A percentile compares a stretch with the other conserved stretches of the same genome.
These are phyloP conservation scores for Thamnaconus septentrionalis DNA, from an alignment of 2,113 vertebrate species.

Conservation along the genomic window DNA sequence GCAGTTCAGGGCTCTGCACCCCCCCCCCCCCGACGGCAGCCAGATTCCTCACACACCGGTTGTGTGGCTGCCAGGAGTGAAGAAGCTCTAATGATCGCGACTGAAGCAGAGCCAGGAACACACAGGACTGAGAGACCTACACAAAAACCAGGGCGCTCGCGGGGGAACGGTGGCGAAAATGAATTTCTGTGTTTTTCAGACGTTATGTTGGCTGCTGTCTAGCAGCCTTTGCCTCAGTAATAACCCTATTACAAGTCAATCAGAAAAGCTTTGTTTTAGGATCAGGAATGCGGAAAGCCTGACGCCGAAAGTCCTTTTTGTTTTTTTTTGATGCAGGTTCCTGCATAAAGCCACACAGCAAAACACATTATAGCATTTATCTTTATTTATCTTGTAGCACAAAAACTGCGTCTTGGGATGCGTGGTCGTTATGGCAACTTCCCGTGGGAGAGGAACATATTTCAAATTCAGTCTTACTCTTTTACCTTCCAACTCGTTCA, in stretches of 20 bases:
- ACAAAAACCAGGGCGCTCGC: slow-evolving; percentile 11
- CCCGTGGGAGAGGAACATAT: slow-evolving; percentile 8
- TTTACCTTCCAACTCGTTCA: slow-evolving; percentile 21
- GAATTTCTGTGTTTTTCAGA: slow-evolving; percentile 9
- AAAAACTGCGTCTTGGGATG: slow-evolving; percentile 19
- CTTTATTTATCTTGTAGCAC: slow-evolving; percentile 8
- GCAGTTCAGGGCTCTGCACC: slow-evolving; percentile 31
- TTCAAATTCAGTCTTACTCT: slow-evolving; percentile 22
- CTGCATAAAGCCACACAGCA: slow-evolving; percentile 13
- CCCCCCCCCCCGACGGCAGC: slow-evolving; percentile 6
- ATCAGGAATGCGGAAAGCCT: not conserved
- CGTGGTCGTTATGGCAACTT: slow-evolving; percentile 24
- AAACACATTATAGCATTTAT: slow-evolving; percentile 25
- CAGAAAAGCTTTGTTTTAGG: slow-evolving; percentile 7
- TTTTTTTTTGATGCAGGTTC: slow-evolving; percentile 6
- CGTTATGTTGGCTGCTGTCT: slow-evolving; percentile 13
- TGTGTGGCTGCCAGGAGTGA: slow-evolving; percentile 35
- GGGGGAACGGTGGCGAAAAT: slow-evolving; percentile 2
- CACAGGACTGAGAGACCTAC: slow-evolving; percentile 21
- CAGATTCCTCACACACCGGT: slow-evolving; percentile 39
- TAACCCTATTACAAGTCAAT: slow-evolving; percentile 46
- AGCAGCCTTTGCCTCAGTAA: slow-evolving; percentile 30
- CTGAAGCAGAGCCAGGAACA: slow-evolving; percentile 50
- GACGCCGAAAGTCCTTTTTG: slow-evolving; percentile 20
- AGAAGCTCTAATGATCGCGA: slow-evolving; percentile 56